Percentiles rank a stretch among this genome's conserved stretches.
phyloP scores from a whole-genome alignment of 2,888 invertebrate species.

The Agrilus mali region DNA sequence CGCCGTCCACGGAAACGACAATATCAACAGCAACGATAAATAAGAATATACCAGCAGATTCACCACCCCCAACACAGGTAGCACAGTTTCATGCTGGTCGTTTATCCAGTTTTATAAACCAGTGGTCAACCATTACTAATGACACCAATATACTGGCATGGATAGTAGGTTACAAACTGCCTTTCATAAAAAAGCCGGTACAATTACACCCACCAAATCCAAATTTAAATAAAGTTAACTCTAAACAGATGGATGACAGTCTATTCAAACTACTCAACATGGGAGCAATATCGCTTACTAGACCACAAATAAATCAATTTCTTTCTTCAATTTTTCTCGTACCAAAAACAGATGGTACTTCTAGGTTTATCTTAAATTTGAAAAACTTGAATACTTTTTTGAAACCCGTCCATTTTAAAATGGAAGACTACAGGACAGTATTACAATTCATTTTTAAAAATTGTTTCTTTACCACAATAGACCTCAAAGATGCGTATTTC shows the following conservation, averaged over 20 bases:
- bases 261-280: background rate
- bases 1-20: no score
- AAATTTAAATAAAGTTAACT: background rate
- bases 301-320: background rate
- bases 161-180: background rate
- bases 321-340: slow-evolving; percentile 3
- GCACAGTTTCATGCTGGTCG: slow-evolving; percentile 3
- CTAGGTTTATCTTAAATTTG: slow-evolving; percentile 17
- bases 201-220: background rate
- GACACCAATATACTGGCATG: background rate
- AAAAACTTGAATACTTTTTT: slow-evolving; percentile 15
- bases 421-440: slow-evolving; percentile 16
- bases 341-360: slow-evolving; percentile 11
- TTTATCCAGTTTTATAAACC: slow-evolving; percentile 4
- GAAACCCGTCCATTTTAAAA: slow-evolving; percentile 16
- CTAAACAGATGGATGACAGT: background rate
- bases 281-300: slow-evolving; percentile 1
- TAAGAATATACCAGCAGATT: slow-evolving; percentile 1
- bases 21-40: no score
- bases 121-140: slow-evolving; percentile 5
- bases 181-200: slow-evolving; percentile 1
- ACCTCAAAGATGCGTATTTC: no score
- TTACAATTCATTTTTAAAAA: slow-evolving; percentile 10
- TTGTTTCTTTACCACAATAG: slow-evolving; percentile 9
- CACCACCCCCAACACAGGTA: slow-evolving; percentile 2